Base-by-base conservation (phyloP, 2,888 invertebrate species). In the Orchesellides sinensis region DNA sequence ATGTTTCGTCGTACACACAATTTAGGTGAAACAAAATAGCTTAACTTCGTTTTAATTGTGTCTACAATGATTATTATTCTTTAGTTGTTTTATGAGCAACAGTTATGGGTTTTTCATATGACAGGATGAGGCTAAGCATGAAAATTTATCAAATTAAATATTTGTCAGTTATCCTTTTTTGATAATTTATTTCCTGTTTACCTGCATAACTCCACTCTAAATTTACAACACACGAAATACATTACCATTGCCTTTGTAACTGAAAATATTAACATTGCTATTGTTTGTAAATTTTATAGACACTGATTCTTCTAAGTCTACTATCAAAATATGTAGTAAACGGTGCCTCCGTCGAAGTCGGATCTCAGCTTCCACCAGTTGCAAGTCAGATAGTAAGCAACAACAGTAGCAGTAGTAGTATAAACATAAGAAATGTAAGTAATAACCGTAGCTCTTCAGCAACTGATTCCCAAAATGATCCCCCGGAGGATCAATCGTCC, bases 291-390 rank as follows among this genome's bases (percentile, higher is more conserved):
- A n/a, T 32, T 25, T 75, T 66, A 12, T 56, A 77, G 75, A 47
- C 45, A 45, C 12, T 25, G 25, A 23, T 77, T 19, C 54, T 77
- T 59, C 45, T 77, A 40, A 59, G 54, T 61, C 14, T 63, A 5
- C 63, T 74, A 19, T 27, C 59, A 54, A 35, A 75, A 23, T 45
- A 40, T 17, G 12, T 77, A 21, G 68, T 35, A 66, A 68, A 40
- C 40, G 40, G 75, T 68, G 75, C 75, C 47, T 66, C 75, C 66
- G 56, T 77, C 25, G 65, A 77, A 68, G 19, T 47, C n/a, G 75
- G 75, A 77, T 77, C 75, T 77, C 75, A 77, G 1, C 19, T 25
- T 54, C 54, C 75, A 56, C 66, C 68, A 47, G 25, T 68, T 68
- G 21, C 66, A 52, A 66, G 75, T 77, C 56, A 77, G n/a, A 29